A percentile compares a stretch with the other conserved stretches of the same genome.
Conservation (phyloP, 2,797 vertebrate species). For the Pampus argenteus region DNA sequence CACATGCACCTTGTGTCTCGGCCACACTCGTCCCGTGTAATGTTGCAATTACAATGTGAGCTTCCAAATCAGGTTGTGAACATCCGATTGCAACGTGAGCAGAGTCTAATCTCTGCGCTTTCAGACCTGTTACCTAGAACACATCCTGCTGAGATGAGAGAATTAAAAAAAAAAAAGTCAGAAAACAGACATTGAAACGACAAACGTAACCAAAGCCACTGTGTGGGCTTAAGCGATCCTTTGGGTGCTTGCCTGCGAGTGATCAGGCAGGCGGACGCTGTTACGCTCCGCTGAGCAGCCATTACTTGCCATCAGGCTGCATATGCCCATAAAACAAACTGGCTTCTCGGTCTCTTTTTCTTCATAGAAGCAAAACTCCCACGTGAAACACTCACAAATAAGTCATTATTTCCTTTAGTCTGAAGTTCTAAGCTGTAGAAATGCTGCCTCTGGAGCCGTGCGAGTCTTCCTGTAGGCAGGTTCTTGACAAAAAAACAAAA, state of each 20-base stretch:
- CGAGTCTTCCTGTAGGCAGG: constrained; percentile 20
- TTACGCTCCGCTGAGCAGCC: constrained; percentile 54
- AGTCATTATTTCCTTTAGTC: constrained; percentile 51
- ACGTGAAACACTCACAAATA: constrained; percentile 46
- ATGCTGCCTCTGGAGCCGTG: constrained; percentile 18
- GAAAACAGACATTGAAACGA: constrained; percentile 39
- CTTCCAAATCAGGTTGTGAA: constrained; percentile 48
- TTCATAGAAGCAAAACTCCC: constrained; percentile 32
- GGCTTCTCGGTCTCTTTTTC: constrained; percentile 34
- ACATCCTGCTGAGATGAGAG: constrained; percentile 49
- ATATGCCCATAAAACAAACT: constrained; percentile 62
- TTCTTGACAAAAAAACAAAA: constrained; percentile 22
- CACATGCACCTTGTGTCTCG: constrained; percentile 19
- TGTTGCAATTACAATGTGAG: constrained; percentile 35
- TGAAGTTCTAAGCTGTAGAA: constrained; percentile 30
- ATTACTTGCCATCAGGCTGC: constrained; percentile 63
- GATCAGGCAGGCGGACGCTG: constrained; percentile 59
- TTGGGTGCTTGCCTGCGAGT: constrained; percentile 56
- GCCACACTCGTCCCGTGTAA: constrained; percentile 6
- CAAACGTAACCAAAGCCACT: constrained; percentile 42
- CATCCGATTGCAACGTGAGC: constrained; percentile 32
- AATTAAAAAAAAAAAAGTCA: neutral
- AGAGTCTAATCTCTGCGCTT: constrained; percentile 54
- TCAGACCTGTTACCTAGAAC: constrained; percentile 57
- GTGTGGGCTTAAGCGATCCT: constrained; percentile 63